Evolutionary conservation across 2,888 invertebrate genomes (phyloP).

Genomic region (Imbricaverruca yamaguchii): DNA sequence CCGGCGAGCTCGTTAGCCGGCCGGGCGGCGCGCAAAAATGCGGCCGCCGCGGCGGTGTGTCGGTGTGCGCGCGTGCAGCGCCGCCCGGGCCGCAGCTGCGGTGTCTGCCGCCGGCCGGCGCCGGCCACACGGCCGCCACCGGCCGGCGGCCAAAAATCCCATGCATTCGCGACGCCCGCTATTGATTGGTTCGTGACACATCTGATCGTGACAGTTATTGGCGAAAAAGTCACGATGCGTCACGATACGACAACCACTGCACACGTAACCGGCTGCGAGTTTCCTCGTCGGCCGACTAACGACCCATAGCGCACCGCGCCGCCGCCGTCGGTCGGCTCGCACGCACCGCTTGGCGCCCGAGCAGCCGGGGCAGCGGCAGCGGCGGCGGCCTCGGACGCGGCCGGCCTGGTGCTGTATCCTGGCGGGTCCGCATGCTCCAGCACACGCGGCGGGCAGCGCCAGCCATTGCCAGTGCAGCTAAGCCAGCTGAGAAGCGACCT

Average conservation of each 20-base stretch:
- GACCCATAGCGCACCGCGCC: not conserved
- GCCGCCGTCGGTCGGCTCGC: not conserved
- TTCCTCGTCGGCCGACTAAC: not conserved
- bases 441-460: too few relatives aligned
- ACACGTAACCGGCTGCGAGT: not conserved
- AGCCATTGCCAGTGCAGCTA: too few relatives aligned
- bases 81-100: not conserved
- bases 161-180: not conserved
- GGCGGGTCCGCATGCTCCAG: too few relatives aligned
- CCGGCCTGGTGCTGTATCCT: too few relatives aligned
- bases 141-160: not conserved
- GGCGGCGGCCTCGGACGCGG: not conserved
- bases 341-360: not conserved
- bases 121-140: not conserved
- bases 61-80: not conserved
- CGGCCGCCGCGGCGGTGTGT: not conserved
- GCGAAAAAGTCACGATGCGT: not conserved
- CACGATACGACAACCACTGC: not conserved
- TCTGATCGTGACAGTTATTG: slow-evolving; percentile 6
- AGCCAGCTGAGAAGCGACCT: too few relatives aligned
- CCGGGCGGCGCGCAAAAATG: not conserved
- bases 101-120: not conserved
- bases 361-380: not conserved
- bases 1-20: not conserved
- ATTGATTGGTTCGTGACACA: not conserved